Conservation (phyloP, 2,113 vertebrate species). For the Eolophus roseicapilla region DNA sequence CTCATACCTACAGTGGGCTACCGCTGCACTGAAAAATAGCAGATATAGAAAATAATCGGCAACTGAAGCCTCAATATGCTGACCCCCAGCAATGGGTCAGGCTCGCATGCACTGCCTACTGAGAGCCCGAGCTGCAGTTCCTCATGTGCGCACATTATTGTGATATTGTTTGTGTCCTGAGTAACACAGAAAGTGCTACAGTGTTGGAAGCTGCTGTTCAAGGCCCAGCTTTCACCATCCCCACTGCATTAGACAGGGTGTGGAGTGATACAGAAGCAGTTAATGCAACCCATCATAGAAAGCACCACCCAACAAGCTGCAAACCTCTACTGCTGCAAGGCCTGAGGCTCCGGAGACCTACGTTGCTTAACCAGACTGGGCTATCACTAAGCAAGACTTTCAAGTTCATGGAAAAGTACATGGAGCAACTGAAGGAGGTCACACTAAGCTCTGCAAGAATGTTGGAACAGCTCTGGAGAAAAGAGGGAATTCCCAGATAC, state of each 20-base stretch:
- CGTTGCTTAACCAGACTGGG: neutral
- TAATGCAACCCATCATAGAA: neutral
- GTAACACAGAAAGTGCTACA: neutral
- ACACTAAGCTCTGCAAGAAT: rapidly evolving
- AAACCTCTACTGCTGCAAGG: neutral
- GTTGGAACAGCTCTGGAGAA: neutral
- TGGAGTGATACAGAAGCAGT: rapidly evolving
- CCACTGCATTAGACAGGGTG: neutral
- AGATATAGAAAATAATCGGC: neutral
- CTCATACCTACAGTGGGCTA: neutral
- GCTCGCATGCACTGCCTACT: neutral
- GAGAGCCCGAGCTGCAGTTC: neutral
- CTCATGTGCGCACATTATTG: neutral
- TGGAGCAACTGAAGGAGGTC: neutral
- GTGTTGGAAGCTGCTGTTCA: neutral
- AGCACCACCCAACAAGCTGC: neutral
- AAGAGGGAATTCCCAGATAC: neutral
- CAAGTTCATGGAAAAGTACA: slow-evolving; percentile 10
- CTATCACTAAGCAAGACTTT: neutral
- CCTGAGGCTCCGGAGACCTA: neutral
- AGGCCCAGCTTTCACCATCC: neutral
- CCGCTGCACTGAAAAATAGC: neutral
- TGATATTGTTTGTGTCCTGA: neutral
- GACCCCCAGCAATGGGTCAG: rapidly evolving
- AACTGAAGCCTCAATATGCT: neutral